A percentile compares a stretch with the other conserved stretches of the same genome.
Evolutionary conservation across 2,888 invertebrate genomes (phyloP).

Genomic region (Eudasyphora cyanicolor): DNA sequence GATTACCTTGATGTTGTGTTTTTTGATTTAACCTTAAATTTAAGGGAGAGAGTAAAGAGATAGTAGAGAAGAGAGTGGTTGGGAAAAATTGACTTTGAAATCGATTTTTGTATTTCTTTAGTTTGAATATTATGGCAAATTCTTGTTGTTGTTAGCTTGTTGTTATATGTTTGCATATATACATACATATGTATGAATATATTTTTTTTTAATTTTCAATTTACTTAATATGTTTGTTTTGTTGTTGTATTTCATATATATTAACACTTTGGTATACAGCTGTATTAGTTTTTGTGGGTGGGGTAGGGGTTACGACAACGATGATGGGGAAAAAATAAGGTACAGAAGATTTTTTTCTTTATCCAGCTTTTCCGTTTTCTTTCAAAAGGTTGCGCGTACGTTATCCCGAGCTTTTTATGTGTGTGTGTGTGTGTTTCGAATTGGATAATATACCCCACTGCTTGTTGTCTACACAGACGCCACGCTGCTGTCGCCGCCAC

Average conservation of each 20-base stretch:
- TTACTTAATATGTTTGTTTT: constrained; percentile 12
- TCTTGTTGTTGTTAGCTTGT: background rate
- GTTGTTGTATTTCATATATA: background rate
- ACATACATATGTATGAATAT: constrained; percentile 37
- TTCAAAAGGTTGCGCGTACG: background rate
- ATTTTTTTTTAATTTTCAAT: background rate
- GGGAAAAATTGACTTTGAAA: constrained; percentile 59
- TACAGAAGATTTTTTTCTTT: constrained; percentile 20
- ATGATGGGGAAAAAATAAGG: constrained; percentile 22
- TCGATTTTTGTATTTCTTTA: constrained; percentile 40
- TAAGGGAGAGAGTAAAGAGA: background rate
- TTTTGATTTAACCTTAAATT: constrained; percentile 57
- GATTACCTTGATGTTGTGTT: too few relatives aligned
- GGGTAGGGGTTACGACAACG: background rate
- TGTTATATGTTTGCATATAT: constrained; percentile 7
- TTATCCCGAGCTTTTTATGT: constrained; percentile 4
- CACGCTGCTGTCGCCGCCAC: constrained; percentile 2
- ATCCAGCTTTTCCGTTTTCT: background rate
- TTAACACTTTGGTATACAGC: background rate
- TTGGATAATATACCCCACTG: constrained; percentile 12
- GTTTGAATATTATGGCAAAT: constrained; percentile 8
- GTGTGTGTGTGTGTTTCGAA: background rate
- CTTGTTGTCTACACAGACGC: background rate
- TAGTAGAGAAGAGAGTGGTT: constrained; percentile 32
- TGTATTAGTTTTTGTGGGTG: too few relatives aligned